phyloP scores from a whole-genome alignment of 2,113 vertebrate species.

The Equus quagga region DNA sequence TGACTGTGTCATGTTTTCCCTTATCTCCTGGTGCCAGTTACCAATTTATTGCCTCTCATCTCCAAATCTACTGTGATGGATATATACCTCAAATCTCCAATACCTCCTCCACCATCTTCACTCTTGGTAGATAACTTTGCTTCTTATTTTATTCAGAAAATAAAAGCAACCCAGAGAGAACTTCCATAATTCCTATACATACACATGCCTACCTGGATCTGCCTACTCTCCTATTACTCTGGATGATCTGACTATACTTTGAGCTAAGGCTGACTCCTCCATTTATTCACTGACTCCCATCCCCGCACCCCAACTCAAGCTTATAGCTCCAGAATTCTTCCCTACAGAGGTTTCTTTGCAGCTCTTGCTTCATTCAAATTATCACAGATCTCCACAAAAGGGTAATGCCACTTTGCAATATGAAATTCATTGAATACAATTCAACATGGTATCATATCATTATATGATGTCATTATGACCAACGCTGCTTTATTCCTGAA shows the following conservation, averaged over 20 bases:
- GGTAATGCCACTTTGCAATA: neutral
- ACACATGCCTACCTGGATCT: neutral
- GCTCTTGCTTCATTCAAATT: neutral
- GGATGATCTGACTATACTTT: neutral
- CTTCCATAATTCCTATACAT: neutral
- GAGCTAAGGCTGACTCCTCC: neutral
- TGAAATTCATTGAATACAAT: neutral
- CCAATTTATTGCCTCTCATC: neutral
- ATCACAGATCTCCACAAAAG: neutral
- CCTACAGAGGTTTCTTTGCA: neutral
- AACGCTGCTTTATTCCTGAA: neutral
- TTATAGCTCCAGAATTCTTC: neutral
- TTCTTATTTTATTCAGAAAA: slow-evolving; percentile 37
- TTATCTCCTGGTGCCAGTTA: neutral
- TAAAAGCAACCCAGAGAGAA: neutral
- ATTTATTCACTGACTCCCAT: neutral
- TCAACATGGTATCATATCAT: neutral
- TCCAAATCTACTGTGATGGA: neutral
- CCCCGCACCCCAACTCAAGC: neutral
- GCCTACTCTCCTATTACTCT: neutral
- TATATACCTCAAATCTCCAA: neutral
- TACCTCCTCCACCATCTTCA: neutral
- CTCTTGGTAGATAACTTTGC: neutral
- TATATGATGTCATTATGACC: neutral
- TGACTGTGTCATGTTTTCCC: neutral